A percentile compares a stretch with the other conserved stretches of the same genome.
Conservation (phyloP, 1,140 invertebrate species). For the Hypsibius dujardini region DNA sequence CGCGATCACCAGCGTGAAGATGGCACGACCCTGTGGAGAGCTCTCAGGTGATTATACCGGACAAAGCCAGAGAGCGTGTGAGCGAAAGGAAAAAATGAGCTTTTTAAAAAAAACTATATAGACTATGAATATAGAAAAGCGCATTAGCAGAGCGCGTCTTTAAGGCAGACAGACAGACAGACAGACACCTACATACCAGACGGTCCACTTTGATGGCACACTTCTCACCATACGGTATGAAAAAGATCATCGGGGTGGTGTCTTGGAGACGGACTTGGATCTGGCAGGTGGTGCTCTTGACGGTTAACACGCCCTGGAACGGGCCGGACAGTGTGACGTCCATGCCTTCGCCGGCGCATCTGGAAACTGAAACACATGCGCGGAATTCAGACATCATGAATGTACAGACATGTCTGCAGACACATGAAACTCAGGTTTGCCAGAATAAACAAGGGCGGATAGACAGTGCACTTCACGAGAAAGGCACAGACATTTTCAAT, state of each 20-base stretch:
- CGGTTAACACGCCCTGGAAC: not conserved
- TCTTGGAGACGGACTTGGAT: not conserved
- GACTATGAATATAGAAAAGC: not conserved
- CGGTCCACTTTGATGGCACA: constrained; percentile 8
- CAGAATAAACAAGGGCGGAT: too few species aligned
- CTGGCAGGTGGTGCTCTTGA: constrained; percentile 9
- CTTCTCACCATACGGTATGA: constrained; percentile 7
- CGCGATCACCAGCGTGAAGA: not conserved
- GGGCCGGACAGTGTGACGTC: constrained; percentile 1
- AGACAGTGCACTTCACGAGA: too few species aligned
- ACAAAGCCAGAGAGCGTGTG: too few species aligned
- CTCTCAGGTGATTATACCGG: too few species aligned
- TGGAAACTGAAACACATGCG: too few species aligned
- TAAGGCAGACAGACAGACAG: not conserved
- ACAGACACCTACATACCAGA: constrained; percentile 10
- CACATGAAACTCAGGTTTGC: too few species aligned
- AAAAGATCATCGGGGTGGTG: not conserved
- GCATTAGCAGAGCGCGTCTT: not conserved
- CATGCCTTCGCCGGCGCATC: constrained; percentile 15
- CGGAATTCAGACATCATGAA: too few species aligned
- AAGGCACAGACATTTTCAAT: too few species aligned
- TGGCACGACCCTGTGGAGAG: not conserved
- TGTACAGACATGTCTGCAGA: too few species aligned
- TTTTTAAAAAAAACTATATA: not conserved
- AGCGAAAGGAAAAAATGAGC: too few species aligned